Evolutionary conservation across 2,113 vertebrate genomes (phyloP).

Genomic region (Pyxicephalus adspersus): DNA sequence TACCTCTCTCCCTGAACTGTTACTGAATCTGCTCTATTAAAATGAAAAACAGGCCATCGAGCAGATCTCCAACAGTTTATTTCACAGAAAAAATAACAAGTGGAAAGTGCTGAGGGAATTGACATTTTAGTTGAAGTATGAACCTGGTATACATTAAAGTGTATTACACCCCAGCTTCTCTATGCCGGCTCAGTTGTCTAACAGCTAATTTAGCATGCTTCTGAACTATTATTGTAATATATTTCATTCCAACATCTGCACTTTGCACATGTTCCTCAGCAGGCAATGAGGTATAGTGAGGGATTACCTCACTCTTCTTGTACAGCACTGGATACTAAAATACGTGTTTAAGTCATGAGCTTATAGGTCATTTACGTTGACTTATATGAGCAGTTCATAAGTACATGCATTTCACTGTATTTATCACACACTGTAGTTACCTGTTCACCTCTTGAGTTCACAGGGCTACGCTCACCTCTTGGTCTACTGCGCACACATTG

Average conservation of each 20-base stretch:
- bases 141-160: conserved; percentile 47
- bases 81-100: conserved; percentile 38
- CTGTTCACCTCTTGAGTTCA: background rate
- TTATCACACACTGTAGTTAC: background rate
- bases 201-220: conserved; percentile 52
- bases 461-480: too few relatives aligned
- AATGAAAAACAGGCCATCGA: conserved; percentile 32
- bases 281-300: conserved; percentile 7
- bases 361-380: conserved; percentile 22
- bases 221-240: conserved; percentile 18
- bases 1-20: background rate
- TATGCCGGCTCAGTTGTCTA: conserved; percentile 23
- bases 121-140: conserved; percentile 24
- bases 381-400: conserved; percentile 3
- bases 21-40: conserved; percentile 8
- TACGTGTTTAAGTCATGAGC: conserved; percentile 25
- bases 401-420: background rate
- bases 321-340: conserved; percentile 6
- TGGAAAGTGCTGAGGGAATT: conserved; percentile 33
- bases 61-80: conserved; percentile 12
- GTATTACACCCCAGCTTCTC: conserved; percentile 31
- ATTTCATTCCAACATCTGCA: conserved; percentile 40
- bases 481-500: too few relatives aligned
- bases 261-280: conserved; percentile 15
- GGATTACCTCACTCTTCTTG: conserved; percentile 38